Base-by-base conservation (phyloP, 2,797 vertebrate species). In the Garrulus glandarius region DNA sequence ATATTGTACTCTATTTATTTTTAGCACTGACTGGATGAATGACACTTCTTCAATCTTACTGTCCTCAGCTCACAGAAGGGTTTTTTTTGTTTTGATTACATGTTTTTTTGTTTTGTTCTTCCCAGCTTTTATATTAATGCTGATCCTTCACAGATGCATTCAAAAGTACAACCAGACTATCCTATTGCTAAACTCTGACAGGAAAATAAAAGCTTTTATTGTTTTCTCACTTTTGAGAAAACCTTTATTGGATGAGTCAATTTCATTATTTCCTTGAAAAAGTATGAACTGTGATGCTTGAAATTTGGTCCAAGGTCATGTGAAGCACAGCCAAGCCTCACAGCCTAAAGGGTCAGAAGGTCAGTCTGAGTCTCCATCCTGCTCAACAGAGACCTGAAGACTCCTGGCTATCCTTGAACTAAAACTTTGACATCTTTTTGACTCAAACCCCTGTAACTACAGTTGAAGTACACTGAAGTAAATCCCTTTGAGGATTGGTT, bases 281-380 rank as follows among this genome's bases (percentile, higher is more conserved):
- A 81, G 29, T 71, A 92, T 87, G 78, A 94, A 86, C 50, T 91
- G 81, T 32, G 80, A 60, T 44, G 57, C 79, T 74, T 69, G 18
- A 92, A 89, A 78, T 80, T 81, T 92, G 23, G 71, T 84, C 69
- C 91, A 94, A 94, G 89, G 89, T 92, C 64, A 75, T 3, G 41
- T 52, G 84, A 86, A 91, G 59, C 81, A 37, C 87, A 87, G 93
- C 89, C 95, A 96, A 94, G n/a, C 65, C 76, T 87, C 71, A 81
- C 65, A 96, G 72, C 67, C 79, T 65, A 29, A 75, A 89, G 86
- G 72, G 49, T 85, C 79, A 84, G 36, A 70, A 43, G 34, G 36
- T 64, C 86, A 57, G 30, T 47, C 44, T 56, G 57, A 75, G 78
- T 39, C 65, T 80, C 16, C 64, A 71, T 76, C 24, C 57, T 78